Evolutionary conservation across 2,888 invertebrate species (phyloP), one percentile per base, ranked within the genome.

Genomic region (Apomyelois bistriatella): DNA sequence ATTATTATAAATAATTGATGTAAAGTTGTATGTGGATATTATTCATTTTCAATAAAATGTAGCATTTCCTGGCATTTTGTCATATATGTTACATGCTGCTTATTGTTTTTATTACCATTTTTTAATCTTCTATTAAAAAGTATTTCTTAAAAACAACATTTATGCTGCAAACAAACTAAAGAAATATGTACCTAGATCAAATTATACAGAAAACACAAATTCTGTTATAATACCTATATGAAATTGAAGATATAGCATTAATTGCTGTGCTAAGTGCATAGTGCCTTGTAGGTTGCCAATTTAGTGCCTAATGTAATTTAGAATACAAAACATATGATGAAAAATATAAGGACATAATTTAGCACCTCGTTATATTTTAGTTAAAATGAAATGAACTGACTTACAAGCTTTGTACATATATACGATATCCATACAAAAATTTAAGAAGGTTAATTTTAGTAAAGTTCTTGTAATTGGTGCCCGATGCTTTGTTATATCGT

Each of bases 251-350:
- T 76, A 69, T 77, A 80, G 78, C 79, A 78, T 74, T 76, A 79
- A 82, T 82, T 86, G 85, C 90, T 89, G 90, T 90, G 90, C 90
- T 88, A 85, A 85, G 78, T 84, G 90, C 90, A 90, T 90, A 91
- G 91, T 91, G 91, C 91, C 91, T 91, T 91, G 91, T 90, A 90
- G 91, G 91, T 91, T 89, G 90, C 91, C 91, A 91, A 91, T 88
- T 84, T 91, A 90, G 90, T 91, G 91, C 91, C 91, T 91, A 90
- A 87, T 79, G 75, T 83, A 82, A 78, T 64, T 63, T 75, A 75
- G 71, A 62, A 71, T 71, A 73, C 72, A 42, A 41, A 3, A 22
- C 22, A 22, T 41, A 70, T 68, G 67, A 58, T 72, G 68, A 72
- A 75, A 72, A 65, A 73, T 61, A 73, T 61, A 68, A 52, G 43